A percentile compares a stretch with the other conserved stretches of the same genome.
Conservation (phyloP, 2,797 vertebrate genomes). For the Cyprinella venusta region DNA sequence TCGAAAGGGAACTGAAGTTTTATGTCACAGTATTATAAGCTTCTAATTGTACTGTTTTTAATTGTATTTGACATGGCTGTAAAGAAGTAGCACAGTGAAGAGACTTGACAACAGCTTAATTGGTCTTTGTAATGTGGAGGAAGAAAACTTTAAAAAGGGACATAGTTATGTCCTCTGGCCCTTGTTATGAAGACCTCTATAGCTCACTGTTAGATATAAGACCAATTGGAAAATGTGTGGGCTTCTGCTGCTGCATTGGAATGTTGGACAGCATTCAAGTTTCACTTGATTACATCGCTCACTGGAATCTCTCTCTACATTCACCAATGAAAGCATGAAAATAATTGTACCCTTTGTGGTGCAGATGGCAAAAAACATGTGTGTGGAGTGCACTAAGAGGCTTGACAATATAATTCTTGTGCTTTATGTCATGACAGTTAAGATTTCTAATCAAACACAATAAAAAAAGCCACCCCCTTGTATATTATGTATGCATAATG, state of each 20-base stretch:
- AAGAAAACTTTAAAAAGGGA: slow-evolving; percentile 19
- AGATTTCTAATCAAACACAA: not conserved
- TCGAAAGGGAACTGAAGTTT: not conserved
- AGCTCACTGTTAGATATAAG: slow-evolving; percentile 31
- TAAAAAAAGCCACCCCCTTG: slow-evolving; percentile 2
- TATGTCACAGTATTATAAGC: not conserved
- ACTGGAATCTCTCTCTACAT: slow-evolving; percentile 14
- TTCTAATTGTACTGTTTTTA: slow-evolving; percentile 5
- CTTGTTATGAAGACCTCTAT: slow-evolving; percentile 38
- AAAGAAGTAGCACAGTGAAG: not conserved
- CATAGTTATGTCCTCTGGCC: slow-evolving; percentile 4
- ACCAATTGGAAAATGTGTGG: slow-evolving; percentile 46
- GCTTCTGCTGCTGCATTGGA: slow-evolving; percentile 1
- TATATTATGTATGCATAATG: not conserved
- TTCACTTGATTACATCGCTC: slow-evolving; percentile 5
- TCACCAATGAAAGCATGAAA: slow-evolving; percentile 21
- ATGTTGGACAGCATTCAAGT: slow-evolving; percentile 30
- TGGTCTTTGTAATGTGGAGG: not conserved
- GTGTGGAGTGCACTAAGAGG: not conserved
- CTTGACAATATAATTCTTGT: not conserved
- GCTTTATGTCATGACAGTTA: not conserved
- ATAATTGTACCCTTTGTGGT: slow-evolving; percentile 26
- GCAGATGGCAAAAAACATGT: not conserved
- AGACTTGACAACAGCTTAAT: not conserved
- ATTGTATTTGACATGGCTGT: not conserved